Percentiles rank a stretch among this genome's conserved stretches.
Conservation (phyloP, 2,113 vertebrate species). For the Urocolius indicus region DNA sequence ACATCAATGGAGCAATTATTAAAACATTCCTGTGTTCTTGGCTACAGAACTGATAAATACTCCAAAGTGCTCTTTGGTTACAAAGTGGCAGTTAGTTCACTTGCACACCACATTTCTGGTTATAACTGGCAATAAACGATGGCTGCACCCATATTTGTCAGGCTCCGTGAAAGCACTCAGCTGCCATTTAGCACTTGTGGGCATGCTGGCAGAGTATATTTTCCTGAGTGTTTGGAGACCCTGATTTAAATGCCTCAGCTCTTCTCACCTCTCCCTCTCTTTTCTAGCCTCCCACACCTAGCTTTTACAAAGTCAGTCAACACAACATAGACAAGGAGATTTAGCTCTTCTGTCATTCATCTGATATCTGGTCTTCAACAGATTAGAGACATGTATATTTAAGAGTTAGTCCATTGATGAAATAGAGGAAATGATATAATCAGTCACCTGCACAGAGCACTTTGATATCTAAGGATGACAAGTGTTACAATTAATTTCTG, state of each 20-base stretch:
- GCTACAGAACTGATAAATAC: constrained; percentile 45
- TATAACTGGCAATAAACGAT: constrained; percentile 8
- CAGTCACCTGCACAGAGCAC: background rate
- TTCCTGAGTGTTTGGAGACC: background rate
- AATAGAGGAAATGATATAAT: background rate
- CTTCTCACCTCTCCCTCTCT: background rate
- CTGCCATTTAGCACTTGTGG: background rate
- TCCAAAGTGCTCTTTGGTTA: constrained; percentile 33
- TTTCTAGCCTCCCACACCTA: background rate
- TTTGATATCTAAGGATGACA: background rate
- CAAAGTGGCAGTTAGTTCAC: background rate
- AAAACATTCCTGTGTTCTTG: constrained; percentile 57
- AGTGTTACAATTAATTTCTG: background rate
- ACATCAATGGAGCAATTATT: constrained; percentile 30
- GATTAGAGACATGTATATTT: background rate
- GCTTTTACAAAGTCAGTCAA: background rate
- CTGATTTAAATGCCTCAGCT: background rate
- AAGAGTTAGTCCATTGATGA: background rate
- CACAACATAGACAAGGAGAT: background rate
- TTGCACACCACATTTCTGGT: background rate
- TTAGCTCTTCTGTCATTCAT: background rate
- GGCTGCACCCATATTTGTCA: background rate
- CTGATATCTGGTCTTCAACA: background rate
- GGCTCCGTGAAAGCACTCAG: background rate
- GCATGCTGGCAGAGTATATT: background rate